Evolutionary conservation across 2,113 vertebrate genomes (phyloP).

Genomic region (Gasterosteus nipponicus): DNA sequence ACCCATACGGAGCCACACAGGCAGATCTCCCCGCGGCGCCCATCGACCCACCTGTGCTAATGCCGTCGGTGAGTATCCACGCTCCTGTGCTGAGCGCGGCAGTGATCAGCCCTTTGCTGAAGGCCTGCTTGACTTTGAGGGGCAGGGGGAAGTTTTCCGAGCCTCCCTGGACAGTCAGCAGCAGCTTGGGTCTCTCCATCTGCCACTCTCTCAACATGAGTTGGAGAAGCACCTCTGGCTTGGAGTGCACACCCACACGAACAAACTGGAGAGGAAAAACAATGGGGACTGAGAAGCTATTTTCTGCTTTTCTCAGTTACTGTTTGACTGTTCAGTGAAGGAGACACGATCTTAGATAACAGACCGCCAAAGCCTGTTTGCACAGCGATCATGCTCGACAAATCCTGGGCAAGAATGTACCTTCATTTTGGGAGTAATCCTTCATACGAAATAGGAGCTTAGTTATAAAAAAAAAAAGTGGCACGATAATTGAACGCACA

Average conservation of each 20-base stretch:
- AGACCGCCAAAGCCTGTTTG: slow-evolving; percentile 24
- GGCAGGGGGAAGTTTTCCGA: slow-evolving; percentile 89
- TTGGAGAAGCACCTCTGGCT: slow-evolving; percentile 86
- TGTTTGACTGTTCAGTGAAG: slow-evolving; percentile 12
- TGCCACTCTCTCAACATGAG: slow-evolving; percentile 96
- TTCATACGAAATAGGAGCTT: not conserved
- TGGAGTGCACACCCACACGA: slow-evolving; percentile 90
- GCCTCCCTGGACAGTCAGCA: slow-evolving; percentile 93
- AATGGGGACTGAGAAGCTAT: not conserved
- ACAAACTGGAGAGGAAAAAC: slow-evolving; percentile 84
- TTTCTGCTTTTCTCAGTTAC: not conserved
- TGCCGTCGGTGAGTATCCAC: slow-evolving; percentile 96
- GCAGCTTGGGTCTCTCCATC: slow-evolving; percentile 93
- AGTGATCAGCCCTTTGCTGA: slow-evolving; percentile 91
- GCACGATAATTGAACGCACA: not conserved
- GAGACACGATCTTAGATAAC: slow-evolving; percentile 40
- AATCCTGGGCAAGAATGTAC: not conserved
- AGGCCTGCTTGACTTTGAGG: slow-evolving; percentile 87
- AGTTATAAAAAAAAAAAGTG: not conserved
- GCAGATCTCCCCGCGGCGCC: not conserved
- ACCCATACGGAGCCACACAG: not conserved
- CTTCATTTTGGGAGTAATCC: not conserved
- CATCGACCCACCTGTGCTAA: slow-evolving; percentile 86
- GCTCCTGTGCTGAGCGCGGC: slow-evolving; percentile 93
- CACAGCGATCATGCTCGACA: slow-evolving; percentile 6